Percentiles rank a stretch among this genome's conserved stretches.
phyloP scores from a whole-genome alignment of 2,797 vertebrate species.

The Okamejei kenojei region DNA sequence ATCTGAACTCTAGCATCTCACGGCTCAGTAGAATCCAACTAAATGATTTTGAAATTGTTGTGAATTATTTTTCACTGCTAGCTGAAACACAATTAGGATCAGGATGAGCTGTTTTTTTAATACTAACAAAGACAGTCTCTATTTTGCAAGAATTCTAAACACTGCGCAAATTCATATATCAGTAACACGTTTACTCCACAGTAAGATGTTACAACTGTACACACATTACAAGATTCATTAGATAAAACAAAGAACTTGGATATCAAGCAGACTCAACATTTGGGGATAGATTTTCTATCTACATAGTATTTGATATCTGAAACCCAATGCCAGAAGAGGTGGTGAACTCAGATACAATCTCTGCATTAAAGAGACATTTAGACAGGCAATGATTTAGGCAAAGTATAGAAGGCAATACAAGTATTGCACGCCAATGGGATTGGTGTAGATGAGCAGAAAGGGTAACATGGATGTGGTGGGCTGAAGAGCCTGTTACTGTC shows the following conservation, averaged over 20 bases:
- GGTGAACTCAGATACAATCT: too few relatives aligned
- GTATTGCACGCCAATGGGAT: too few relatives aligned
- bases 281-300: not conserved
- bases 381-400: too few relatives aligned
- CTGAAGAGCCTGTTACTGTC: too few relatives aligned
- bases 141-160: slow-evolving; percentile 6
- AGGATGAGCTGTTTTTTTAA: not conserved
- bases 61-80: not conserved
- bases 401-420: too few relatives aligned
- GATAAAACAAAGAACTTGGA: not conserved
- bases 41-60: not conserved
- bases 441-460: too few relatives aligned
- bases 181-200: not conserved
- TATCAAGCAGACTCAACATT: not conserved
- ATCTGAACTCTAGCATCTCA: not conserved
- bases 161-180: not conserved
- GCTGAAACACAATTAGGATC: slow-evolving; percentile 5
- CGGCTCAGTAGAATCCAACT: not conserved
- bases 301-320: not conserved
- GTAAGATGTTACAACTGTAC: not conserved
- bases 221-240: not conserved
- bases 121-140: not conserved
- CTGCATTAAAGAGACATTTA: too few relatives aligned
- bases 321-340: not conserved
- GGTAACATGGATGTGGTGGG: too few relatives aligned